Evolutionary conservation across 2,113 vertebrate species (phyloP).

Genomic region (Neogale vison): DNA sequence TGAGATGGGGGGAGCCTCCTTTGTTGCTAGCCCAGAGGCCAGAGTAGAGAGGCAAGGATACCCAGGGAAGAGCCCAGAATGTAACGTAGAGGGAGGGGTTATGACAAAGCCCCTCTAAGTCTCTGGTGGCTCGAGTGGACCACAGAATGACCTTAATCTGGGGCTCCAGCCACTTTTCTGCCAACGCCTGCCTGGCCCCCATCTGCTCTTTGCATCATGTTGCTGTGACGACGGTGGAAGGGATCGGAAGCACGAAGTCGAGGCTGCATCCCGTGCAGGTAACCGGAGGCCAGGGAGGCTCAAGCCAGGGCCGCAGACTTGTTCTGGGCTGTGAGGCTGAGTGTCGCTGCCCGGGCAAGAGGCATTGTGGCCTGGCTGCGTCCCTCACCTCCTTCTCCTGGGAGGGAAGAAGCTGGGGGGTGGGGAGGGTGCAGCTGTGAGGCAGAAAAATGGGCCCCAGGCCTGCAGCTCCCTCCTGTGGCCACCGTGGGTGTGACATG

Average conservation of each 20-base stretch:
- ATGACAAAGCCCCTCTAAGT: neutral
- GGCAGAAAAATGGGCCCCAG: neutral
- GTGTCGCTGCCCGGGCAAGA: neutral
- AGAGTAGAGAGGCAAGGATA: neutral
- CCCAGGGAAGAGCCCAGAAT: neutral
- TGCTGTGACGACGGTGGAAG: constrained; percentile 96
- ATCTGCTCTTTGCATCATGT: constrained; percentile 92
- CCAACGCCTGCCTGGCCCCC: constrained; percentile 94
- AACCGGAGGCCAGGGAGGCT: neutral
- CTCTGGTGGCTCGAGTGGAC: neutral
- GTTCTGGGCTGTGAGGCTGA: neutral
- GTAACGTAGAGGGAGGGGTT: neutral
- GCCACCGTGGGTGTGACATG: too few relatives aligned
- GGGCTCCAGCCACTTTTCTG: constrained; percentile 87
- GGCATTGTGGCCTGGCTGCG: accelerated
- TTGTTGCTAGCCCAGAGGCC: neutral
- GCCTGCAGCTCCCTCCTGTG: neutral
- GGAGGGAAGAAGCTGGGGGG: accelerated
- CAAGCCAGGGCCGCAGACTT: neutral
- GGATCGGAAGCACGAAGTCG: constrained; percentile 93
- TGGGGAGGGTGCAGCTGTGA: neutral
- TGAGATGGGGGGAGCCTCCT: neutral
- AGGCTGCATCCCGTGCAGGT: constrained; percentile 96
- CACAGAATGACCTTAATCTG: constrained; percentile 82
- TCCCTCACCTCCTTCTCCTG: neutral